Base-by-base conservation (phyloP, 2,888 invertebrate species). In the Sphinx pinastri region DNA sequence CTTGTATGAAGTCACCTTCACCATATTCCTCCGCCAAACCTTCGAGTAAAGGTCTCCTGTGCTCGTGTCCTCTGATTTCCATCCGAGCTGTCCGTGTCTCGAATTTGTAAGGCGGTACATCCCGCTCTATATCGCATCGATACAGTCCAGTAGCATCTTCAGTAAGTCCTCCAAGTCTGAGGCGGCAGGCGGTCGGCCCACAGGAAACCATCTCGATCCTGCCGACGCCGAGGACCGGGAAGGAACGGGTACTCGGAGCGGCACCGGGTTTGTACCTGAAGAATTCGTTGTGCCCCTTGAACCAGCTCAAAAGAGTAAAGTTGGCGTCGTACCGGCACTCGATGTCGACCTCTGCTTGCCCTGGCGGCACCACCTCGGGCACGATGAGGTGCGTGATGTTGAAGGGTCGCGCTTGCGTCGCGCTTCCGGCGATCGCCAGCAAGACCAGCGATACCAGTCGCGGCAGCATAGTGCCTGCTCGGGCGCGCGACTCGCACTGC, bases 271-370 rank as follows among this genome's bases (percentile, higher is more conserved):
- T 87, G 75, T 92, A 93, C 55, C 93, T 83, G 82, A 93, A 93
- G 84, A 94, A 93, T 71, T 93, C 94, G 55, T 82, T 85, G 16
- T 83, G 79, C 8, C 92, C 93, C 78, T 91, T 93, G 74, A 93
- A 93, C 88, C 91, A 92, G 84, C 85, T 92, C 73, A 94, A 88
- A 10, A 92, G 71, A 0, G 94, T 93, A 77, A 93, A 93, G 77
- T 93, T 91, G n/a, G 88, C 93, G 73, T 90, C 88, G 81, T 93
- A 93, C 71, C 85, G 79, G 78, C 94, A 94, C 74, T 92, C 91
- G 71, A 93, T 82, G 71, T 89, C 89, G n/a, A 91, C 88, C 58
- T 88, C 85, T 6, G 83, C 79, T 71, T 87, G 86, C n/a, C 85
- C 86, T 0, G 88, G 81, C 1, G 81, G 79, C 0, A 93, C 88